Evolutionary conservation across 2,888 invertebrate genomes (phyloP).

Genomic region (Lissocephala sabroskyi): DNA sequence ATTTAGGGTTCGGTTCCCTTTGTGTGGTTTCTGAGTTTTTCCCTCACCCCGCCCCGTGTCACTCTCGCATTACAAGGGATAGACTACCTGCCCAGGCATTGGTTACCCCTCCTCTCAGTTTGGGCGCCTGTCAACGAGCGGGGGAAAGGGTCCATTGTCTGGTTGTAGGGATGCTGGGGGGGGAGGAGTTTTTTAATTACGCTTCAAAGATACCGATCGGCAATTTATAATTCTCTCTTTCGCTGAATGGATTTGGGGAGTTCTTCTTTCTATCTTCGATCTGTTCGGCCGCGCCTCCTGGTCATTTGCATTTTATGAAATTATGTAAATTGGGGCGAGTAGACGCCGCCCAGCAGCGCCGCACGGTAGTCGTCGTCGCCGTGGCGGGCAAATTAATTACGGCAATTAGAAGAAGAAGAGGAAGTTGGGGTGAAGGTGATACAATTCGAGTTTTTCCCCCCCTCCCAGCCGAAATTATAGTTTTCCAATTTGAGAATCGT

Average conservation of each 20-base stretch:
- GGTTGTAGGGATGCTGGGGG: too few species aligned
- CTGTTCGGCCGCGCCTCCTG: constrained; percentile 14
- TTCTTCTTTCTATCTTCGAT: constrained; percentile 47
- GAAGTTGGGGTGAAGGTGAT: too few species aligned
- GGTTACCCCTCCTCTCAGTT: background rate
- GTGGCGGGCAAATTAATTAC: constrained; percentile 40
- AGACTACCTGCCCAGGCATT: constrained; percentile 24
- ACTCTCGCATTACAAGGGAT: constrained; percentile 39
- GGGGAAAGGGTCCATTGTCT: constrained; percentile 7
- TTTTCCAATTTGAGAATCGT: too few species aligned
- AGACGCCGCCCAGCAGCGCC: background rate
- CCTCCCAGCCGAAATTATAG: too few species aligned
- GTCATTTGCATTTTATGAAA: constrained; percentile 53
- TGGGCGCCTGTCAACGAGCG: background rate
- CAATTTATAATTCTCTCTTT: constrained; percentile 47
- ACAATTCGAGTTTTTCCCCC: too few species aligned
- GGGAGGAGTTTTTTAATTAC: constrained; percentile 63
- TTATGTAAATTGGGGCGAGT: constrained; percentile 45
- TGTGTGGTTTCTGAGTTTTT: constrained; percentile 29
- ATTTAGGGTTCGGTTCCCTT: constrained; percentile 1
- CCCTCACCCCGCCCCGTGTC: constrained; percentile 8
- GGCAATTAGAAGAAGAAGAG: constrained; percentile 34
- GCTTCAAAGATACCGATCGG: constrained; percentile 61
- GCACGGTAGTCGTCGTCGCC: constrained; percentile 30
- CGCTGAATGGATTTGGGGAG: too few species aligned